Evolutionary conservation across 2,113 vertebrate species (phyloP).

Genomic region (Pseudonaja textilis): DNA sequence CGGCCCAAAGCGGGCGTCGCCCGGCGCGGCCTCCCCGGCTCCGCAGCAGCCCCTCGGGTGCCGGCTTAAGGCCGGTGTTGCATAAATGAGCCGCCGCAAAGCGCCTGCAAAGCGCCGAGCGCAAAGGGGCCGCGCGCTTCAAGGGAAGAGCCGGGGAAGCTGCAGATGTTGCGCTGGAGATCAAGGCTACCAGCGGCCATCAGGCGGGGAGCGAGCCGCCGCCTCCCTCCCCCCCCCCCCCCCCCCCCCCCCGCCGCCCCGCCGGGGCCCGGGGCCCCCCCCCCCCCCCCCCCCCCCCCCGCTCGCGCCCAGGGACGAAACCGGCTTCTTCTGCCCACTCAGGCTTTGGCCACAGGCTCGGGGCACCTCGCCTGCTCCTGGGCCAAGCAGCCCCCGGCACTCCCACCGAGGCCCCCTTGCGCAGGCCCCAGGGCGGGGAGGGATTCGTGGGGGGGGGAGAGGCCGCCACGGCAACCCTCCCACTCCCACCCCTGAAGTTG

Average conservation of each 20-base stretch:
- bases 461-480: neutral
- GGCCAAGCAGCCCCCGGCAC: neutral
- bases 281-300: neutral
- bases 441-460: neutral
- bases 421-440: neutral
- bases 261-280: no score
- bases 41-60: neutral
- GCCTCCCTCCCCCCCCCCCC: neutral
- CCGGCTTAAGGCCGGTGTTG: conserved; percentile 31
- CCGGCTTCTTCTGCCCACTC: neutral
- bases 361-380: neutral
- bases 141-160: conserved; percentile 50
- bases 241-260: accelerated
- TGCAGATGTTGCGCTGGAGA: conserved; percentile 57
- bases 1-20: neutral
- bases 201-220: conserved; percentile 48
- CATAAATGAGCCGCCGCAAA: conserved; percentile 60
- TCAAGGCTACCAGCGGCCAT: conserved; percentile 58
- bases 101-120: conserved; percentile 56
- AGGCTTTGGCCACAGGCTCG: neutral
- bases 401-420: neutral
- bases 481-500: neutral
- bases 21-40: no score
- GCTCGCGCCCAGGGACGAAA: no score
- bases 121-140: conserved; percentile 58